A percentile compares a stretch with the other conserved stretches of the same genome.
phyloP scores from a whole-genome alignment of 2,113 vertebrate species.

The Epinephelus cyanopodus region DNA sequence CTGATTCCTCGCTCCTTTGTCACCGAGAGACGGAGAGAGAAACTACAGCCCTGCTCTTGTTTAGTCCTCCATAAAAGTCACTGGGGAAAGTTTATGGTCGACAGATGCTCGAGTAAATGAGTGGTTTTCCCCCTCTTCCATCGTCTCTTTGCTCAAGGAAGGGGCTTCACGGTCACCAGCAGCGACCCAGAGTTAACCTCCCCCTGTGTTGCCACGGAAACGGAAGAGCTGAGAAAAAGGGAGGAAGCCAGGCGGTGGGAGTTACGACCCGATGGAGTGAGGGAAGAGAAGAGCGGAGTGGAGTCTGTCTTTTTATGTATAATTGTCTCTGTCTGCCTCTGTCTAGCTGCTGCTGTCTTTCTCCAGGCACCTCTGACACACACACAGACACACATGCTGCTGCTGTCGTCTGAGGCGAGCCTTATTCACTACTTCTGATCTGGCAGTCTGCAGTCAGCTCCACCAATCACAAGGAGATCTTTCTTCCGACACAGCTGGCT shows the following conservation, averaged over 20 bases:
- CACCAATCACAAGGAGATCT: conserved; percentile 53
- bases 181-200: conserved; percentile 82
- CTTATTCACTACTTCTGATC: conserved; percentile 44
- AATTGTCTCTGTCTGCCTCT: conserved; percentile 39
- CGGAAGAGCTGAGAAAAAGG: conserved; percentile 75
- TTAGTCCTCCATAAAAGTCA: conserved; percentile 82
- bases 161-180: conserved; percentile 65
- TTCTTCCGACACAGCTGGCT: conserved; percentile 57
- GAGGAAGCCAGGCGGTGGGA: conserved; percentile 75
- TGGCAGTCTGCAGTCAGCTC: conserved; percentile 44
- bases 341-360: conserved; percentile 34
- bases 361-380: conserved; percentile 33
- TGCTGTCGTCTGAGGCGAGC: conserved; percentile 25
- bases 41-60: conserved; percentile 76
- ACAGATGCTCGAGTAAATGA: conserved; percentile 84
- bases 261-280: conserved; percentile 68
- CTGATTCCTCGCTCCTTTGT: conserved; percentile 75
- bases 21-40: conserved; percentile 39
- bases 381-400: conserved; percentile 14
- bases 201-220: conserved; percentile 76
- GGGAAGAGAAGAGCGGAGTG: conserved; percentile 42
- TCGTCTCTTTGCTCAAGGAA: conserved; percentile 58
- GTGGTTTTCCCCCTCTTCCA: conserved; percentile 40
- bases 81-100: conserved; percentile 78
- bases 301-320: conserved; percentile 54